Conservation (phyloP, 2,113 vertebrate species). For the Syngnathus typhle region DNA sequence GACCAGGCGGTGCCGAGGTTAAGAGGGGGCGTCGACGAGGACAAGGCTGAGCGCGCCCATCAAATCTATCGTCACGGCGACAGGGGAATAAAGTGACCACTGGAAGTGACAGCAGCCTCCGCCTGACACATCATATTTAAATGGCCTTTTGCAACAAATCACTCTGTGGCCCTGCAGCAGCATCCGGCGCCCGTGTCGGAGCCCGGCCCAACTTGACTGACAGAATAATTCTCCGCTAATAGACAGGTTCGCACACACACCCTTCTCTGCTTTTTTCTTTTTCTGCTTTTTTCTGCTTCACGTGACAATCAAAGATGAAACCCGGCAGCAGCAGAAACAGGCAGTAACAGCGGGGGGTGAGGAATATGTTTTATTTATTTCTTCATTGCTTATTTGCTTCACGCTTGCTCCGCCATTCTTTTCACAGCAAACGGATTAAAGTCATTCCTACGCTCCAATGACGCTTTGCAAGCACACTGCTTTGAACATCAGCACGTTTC, state of each 20-base stretch:
- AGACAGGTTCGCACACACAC: constrained; percentile 35
- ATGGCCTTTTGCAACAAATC: constrained; percentile 43
- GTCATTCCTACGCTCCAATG: neutral
- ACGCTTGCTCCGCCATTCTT: neutral
- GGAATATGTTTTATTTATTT: constrained; percentile 6
- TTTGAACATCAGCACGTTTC: neutral
- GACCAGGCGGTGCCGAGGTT: neutral
- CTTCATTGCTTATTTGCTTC: constrained; percentile 1
- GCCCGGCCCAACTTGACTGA: constrained; percentile 42
- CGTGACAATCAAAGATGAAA: constrained; percentile 23
- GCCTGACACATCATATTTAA: constrained; percentile 47
- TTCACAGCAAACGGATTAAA: neutral
- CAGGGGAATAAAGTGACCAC: constrained; percentile 12
- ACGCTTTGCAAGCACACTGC: neutral
- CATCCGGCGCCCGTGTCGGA: constrained; percentile 36
- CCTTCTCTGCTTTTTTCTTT: constrained; percentile 1
- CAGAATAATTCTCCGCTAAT: constrained; percentile 57
- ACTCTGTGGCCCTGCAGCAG: constrained; percentile 22
- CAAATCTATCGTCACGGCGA: neutral
- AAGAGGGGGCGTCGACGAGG: neutral
- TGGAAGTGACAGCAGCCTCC: constrained; percentile 2
- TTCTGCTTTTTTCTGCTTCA: constrained; percentile 20
- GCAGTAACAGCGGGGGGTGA: neutral
- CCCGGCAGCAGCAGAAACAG: constrained; percentile 9
- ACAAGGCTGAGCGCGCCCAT: neutral